Conservation (phyloP, 2,888 invertebrate species). For the Lucinisca nassula region DNA sequence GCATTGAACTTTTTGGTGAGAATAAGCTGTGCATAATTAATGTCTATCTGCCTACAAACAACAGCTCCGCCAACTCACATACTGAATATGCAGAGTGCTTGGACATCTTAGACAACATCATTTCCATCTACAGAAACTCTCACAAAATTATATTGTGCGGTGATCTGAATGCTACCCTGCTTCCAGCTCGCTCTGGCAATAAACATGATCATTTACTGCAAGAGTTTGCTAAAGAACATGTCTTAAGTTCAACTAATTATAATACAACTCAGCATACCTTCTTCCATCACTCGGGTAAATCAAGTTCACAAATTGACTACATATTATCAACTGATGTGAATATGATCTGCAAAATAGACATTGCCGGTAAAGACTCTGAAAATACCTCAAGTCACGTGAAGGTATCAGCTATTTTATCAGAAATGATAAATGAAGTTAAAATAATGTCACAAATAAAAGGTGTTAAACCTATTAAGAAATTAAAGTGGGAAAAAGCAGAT, state of each 20-base stretch:
- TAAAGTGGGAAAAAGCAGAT: background rate
- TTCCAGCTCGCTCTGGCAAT: background rate
- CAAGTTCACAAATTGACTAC: constrained; percentile 10
- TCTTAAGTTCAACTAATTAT: background rate
- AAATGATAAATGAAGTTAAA: background rate
- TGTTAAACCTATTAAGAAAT: background rate
- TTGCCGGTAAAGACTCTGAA: background rate
- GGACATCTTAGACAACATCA: background rate
- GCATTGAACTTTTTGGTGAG: background rate
- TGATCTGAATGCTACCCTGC: background rate
- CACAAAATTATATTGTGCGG: background rate
- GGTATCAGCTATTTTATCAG: background rate
- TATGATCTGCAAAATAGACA: background rate
- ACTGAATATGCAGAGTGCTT: constrained; percentile 8
- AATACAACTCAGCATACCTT: background rate
- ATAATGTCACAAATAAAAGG: background rate
- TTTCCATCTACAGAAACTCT: background rate
- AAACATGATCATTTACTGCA: background rate
- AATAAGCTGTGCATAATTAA: background rate
- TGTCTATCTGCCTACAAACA: constrained; percentile 12
- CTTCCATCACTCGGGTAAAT: background rate
- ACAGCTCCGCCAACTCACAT: background rate
- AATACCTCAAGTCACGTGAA: constrained; percentile 3
- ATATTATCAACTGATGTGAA: background rate
- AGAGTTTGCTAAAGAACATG: background rate